Evolutionary conservation across 2,113 vertebrate genomes (phyloP), one percentile per base, ranked within the genome.

Genomic region (Lasiurus cinereus): DNA sequence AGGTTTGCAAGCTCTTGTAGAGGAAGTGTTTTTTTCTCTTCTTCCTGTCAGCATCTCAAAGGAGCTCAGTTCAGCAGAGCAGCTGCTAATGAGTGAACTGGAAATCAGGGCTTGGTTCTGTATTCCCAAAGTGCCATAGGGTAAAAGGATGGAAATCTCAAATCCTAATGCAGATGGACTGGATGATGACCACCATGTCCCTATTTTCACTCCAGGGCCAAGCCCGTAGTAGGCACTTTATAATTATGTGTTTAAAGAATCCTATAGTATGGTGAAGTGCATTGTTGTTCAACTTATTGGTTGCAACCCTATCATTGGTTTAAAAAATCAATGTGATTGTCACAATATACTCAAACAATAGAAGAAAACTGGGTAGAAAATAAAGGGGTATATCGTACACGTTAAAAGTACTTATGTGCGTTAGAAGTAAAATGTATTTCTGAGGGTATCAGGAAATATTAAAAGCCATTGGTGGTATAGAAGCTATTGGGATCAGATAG

Each of bases 1-100:
- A 97, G 94, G 95, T 95, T 95, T 96, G 93, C 89, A 97, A 96
- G 90, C 69, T 97, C 87, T 54, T 29, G 33, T 52, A 88, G 90
- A 95, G 83, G 91, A 94, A 95, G 67, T 22, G 16, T 93, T 94
- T 96, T 96, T 96, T 96, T 97, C 94, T 89, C 84, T 91, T 87
- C 95, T 97, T 97, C 97, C 96, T 86, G 64, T 94, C 96, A 94
- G 67, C 93, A 62, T 97, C 97, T 97, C 94, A 92, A 79, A 94
- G 80, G 96, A 83, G 36, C 82, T 24, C 88, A 29, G 62, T 69
- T 52, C 21, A n/a, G 29, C 29, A 5, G 22, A 91, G 39, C 70
- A 91, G 96, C 88, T 97, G 97, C 73, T 69, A 36, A 80, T 36
- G 67, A 88, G 85, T 79, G 48, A 94, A 91, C 73, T 93, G 91